Conservation (phyloP, 2,797 vertebrate species). For the Odontamblyopus lacepedii region DNA sequence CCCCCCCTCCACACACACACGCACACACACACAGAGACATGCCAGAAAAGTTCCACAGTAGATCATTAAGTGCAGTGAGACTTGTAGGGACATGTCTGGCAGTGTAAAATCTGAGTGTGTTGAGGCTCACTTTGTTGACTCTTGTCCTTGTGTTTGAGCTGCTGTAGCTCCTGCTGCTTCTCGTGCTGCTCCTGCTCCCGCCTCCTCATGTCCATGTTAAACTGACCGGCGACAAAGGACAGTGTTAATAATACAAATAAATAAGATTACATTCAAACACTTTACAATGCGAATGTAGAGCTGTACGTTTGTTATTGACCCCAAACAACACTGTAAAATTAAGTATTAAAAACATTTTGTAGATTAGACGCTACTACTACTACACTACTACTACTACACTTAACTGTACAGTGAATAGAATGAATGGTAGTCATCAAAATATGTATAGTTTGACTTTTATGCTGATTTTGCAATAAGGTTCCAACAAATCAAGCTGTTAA, state of each 20-base stretch:
- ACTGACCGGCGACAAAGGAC: conserved; percentile 43
- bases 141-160: conserved; percentile 82
- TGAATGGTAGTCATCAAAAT: not conserved
- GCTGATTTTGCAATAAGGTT: not conserved
- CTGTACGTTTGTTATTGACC: no score
- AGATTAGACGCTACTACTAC: no score
- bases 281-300: no score
- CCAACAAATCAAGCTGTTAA: no score
- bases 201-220: conserved; percentile 78
- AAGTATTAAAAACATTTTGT: no score
- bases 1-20: no score
- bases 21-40: no score
- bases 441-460: not conserved
- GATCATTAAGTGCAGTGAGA: not conserved
- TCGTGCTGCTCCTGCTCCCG: conserved; percentile 78
- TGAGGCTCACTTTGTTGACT: conserved; percentile 80
- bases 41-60: no score
- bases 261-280: not conserved
- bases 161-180: conserved; percentile 80
- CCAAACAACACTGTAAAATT: no score
- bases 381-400: no score
- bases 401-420: not conserved
- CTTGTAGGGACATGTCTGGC: conserved; percentile 19
- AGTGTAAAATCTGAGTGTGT: not conserved
- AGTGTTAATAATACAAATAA: not conserved